Percentiles rank a stretch among this genome's conserved stretches.
Conservation (phyloP, 2,113 vertebrate species). For the Eudyptes chrysolophus region DNA sequence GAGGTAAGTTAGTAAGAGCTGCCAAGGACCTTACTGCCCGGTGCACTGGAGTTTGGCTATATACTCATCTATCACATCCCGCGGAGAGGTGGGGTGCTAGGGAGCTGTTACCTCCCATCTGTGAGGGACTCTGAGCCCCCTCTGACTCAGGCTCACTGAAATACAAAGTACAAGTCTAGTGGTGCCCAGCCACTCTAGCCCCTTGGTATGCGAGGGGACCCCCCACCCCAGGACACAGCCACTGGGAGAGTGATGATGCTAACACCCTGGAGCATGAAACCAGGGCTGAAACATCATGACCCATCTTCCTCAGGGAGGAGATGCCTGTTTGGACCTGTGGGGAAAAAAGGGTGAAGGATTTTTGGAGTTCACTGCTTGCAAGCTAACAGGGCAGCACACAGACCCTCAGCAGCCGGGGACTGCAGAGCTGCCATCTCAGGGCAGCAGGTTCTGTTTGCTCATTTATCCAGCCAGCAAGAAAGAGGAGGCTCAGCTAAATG, state of each 20-base stretch:
- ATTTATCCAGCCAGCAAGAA: slow-evolving; percentile 25
- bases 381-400: neutral
- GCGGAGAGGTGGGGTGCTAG: neutral
- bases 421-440: neutral
- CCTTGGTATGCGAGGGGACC: neutral
- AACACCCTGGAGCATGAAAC: neutral
- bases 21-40: neutral
- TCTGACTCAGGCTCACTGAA: neutral
- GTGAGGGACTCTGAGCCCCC: neutral
- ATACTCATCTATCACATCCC: rapidly evolving
- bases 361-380: neutral
- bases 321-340: neutral
- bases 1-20: neutral
- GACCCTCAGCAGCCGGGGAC: neutral
- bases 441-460: slow-evolving; percentile 2
- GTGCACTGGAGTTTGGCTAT: neutral
- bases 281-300: neutral
- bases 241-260: neutral
- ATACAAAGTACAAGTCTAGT: neutral
- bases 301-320: neutral
- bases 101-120: neutral
- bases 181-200: neutral
- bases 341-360: neutral
- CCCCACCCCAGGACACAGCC: neutral
- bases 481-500: neutral